Percentiles rank a stretch among this genome's conserved stretches.
These are phyloP conservation scores for Sula dactylatra DNA, from an alignment of 2,113 vertebrate species.

Conservation along the genomic window DNA sequence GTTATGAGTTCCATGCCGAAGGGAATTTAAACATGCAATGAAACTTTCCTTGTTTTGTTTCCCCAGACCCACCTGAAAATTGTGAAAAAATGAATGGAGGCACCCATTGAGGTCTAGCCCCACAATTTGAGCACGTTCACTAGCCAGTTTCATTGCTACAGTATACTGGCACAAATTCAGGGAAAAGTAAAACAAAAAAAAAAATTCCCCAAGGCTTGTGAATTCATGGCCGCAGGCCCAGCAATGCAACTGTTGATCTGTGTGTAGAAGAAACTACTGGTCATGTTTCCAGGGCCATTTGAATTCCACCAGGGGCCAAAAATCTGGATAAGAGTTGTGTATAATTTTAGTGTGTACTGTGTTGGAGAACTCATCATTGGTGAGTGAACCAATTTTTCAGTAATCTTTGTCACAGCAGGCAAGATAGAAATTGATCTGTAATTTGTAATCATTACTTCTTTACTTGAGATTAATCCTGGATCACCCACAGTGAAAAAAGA, in stretches of 20 bases:
- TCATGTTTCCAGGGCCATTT: constrained; percentile 18
- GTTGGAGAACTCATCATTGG: constrained; percentile 43
- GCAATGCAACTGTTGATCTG: neutral
- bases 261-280: neutral
- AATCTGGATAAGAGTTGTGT: constrained; percentile 21
- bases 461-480: constrained; percentile 64
- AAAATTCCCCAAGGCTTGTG: neutral
- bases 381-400: constrained; percentile 64
- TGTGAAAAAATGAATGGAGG: neutral
- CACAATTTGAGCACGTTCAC: neutral
- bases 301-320: constrained; percentile 50
- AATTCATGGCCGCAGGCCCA: neutral
- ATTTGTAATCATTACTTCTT: constrained; percentile 70
- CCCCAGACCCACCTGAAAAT: neutral
- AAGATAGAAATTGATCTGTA: constrained; percentile 60
- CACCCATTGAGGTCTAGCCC: neutral
- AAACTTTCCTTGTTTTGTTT: neutral
- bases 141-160: neutral
- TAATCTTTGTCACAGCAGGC: constrained; percentile 68
- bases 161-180: neutral
- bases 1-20: neutral
- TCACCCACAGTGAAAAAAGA: constrained; percentile 55
- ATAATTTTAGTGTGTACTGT: constrained; percentile 47
- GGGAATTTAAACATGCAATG: neutral
- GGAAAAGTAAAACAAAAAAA: neutral